Conservation (phyloP, 2,888 invertebrate genomes). For the Smittia aterrima region DNA sequence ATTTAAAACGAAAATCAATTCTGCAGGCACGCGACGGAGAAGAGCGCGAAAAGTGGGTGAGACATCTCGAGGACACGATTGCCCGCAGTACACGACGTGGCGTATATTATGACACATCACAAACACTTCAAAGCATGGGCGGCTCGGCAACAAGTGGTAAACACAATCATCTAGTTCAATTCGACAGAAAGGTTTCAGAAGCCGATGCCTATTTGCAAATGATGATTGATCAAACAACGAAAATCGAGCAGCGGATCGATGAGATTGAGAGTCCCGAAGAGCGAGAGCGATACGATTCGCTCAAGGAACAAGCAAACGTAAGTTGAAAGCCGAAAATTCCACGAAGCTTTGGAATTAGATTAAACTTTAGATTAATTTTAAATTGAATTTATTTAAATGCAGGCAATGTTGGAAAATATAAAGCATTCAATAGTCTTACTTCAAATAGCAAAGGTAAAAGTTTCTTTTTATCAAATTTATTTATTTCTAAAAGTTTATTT, state of each 20-base stretch:
- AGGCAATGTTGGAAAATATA: constrained; percentile 93
- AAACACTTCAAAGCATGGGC: constrained; percentile 48
- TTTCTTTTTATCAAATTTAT: constrained; percentile 29
- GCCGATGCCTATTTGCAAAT: constrained; percentile 95
- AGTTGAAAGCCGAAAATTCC: constrained; percentile 51
- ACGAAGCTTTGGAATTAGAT: constrained; percentile 1
- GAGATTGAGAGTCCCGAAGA: constrained; percentile 63
- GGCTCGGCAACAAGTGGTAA: constrained; percentile 48
- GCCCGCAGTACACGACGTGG: constrained; percentile 68
- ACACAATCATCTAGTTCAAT: constrained; percentile 60
- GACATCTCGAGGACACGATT: constrained; percentile 92
- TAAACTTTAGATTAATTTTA: background rate
- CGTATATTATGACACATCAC: constrained; percentile 50
- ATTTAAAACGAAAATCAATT: background rate
- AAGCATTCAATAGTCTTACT: constrained; percentile 97
- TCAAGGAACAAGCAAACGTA: constrained; percentile 75
- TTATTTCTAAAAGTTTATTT: constrained; percentile 32
- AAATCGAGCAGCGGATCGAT: constrained; percentile 65
- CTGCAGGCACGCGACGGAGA: constrained; percentile 89
- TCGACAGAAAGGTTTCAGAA: constrained; percentile 88
- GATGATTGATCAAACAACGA: constrained; percentile 89
- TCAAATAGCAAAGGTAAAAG: constrained; percentile 90
- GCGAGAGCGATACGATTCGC: constrained; percentile 65
- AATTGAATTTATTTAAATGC: constrained; percentile 47
- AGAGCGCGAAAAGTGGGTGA: constrained; percentile 95